Evolutionary conservation across 1,140 invertebrate genomes (phyloP), one percentile per base, ranked within the genome.

Genomic region (Drosophila murphyi): DNA sequence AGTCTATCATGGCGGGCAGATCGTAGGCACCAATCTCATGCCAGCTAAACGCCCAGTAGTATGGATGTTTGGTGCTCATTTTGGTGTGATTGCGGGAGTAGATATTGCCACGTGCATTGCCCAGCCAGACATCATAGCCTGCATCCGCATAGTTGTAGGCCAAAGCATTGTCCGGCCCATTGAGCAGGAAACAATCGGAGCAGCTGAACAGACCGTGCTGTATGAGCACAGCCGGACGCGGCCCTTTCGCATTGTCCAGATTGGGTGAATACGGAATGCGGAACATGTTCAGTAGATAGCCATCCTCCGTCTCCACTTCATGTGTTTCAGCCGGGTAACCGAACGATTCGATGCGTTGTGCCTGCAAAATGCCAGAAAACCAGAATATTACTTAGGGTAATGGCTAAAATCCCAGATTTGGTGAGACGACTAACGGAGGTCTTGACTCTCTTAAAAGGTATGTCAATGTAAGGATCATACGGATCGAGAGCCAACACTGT

Each of bases 191-290:
- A 91, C 96, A 96, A 3, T 95, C 94, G 7, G 96, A 96, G 83
- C 95, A 96, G 10, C 95, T 95, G n/a, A 97, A 92, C 12, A 97
- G 91, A 0, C 97, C 97, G 91, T 97, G 97, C 86, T 97, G 96
- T 4, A 97, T 88, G 28, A 96, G 92, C 12, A 96, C 95, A 12
- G 93, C 93, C 20, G 80, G 88, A 31, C 81, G 81, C 10, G 50
- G 39, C 7, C 48, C 28, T 93, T 92, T 41, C 2, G 35, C 63
- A 74, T 82, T 82, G 54, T 69, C 61, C 50, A 80, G 72, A 20
- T 72, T 78, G 10, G 80, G 80, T 28, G 86, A 92, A 51, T 92
- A 63, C 2, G 93, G 93, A 28, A 94, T 94, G 35, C 94, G 92
- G 72, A 94, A 93, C 62, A 94, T 68, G 41, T 88, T 93, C 48